These are phyloP conservation scores for Exephanes ischioxanthus DNA, from an alignment of 2,888 invertebrate species.

Conservation along the genomic window DNA sequence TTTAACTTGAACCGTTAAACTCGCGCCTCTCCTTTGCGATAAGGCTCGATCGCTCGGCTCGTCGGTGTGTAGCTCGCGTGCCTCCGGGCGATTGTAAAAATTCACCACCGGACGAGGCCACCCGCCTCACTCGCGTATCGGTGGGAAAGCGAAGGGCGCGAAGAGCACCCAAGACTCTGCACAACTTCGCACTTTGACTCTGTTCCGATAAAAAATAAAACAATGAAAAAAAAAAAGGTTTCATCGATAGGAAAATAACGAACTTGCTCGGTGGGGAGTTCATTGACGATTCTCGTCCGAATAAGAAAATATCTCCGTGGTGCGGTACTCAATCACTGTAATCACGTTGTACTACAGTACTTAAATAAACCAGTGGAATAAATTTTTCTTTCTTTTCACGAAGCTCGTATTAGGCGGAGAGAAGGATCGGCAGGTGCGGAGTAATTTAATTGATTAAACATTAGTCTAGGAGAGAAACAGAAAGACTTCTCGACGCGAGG, in stretches of 20 bases:
- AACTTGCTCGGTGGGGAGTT: not conserved
- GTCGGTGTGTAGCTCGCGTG: slow-evolving; percentile 47
- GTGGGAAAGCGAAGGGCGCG: slow-evolving; percentile 41
- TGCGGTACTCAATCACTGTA: not conserved
- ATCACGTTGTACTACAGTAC: not conserved
- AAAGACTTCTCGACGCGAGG: slow-evolving; percentile 46
- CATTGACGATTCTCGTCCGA: not conserved
- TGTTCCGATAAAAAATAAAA: not conserved
- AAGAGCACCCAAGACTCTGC: slow-evolving; percentile 1
- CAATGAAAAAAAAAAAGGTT: not conserved
- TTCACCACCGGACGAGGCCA: slow-evolving; percentile 36
- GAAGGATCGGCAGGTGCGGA: slow-evolving; percentile 4
- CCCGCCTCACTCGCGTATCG: slow-evolving; percentile 47
- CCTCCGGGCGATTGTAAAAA: slow-evolving; percentile 38
- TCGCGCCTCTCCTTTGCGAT: slow-evolving; percentile 60
- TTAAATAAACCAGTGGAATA: not conserved
- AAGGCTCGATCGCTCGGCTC: slow-evolving; percentile 56
- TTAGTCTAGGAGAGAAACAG: slow-evolving; percentile 41
- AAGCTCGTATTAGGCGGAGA: not conserved
- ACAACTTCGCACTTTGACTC: slow-evolving; percentile 11
- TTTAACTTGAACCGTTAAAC: slow-evolving; percentile 59
- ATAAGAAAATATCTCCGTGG: not conserved
- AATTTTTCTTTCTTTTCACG: not conserved
- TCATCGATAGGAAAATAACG: not conserved
- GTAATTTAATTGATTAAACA: slow-evolving; percentile 58